phyloP scores from a whole-genome alignment of 2,113 vertebrate species.

The Eulemur macaco region DNA sequence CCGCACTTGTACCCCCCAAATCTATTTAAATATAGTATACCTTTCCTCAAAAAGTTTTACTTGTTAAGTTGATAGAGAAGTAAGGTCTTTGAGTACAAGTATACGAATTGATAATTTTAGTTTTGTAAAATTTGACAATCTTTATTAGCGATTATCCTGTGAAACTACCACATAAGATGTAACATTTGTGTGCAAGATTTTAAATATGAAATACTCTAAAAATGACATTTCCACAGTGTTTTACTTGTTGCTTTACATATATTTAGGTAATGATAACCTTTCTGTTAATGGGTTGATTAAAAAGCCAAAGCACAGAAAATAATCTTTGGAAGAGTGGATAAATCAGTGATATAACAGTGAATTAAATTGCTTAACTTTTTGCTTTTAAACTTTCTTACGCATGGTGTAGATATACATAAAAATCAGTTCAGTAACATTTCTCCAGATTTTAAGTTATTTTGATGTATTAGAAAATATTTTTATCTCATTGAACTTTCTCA shows the following conservation, averaged over 20 bases:
- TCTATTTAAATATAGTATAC: background rate
- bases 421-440: conserved; percentile 5
- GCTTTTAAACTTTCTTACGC: conserved; percentile 7
- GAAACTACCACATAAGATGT: background rate
- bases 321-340: background rate
- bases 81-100: background rate
- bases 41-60: background rate
- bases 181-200: conserved; percentile 31
- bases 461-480: conserved; percentile 7
- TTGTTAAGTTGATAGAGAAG: background rate
- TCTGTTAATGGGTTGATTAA: background rate
- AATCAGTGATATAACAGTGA: background rate
- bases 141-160: conserved; percentile 15
- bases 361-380: conserved; percentile 5
- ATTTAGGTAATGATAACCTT: conserved; percentile 1
- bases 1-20: too few species aligned
- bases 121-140: conserved; percentile 1
- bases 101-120: background rate
- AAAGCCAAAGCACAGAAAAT: conserved; percentile 38
- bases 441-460: background rate
- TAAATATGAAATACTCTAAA: conserved; percentile 18
- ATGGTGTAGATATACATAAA: background rate
- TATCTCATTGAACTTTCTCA: background rate
- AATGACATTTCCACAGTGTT: background rate
- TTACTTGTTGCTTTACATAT: background rate